Conservation (phyloP, 2,888 invertebrate species). For the Pteria penguin region DNA sequence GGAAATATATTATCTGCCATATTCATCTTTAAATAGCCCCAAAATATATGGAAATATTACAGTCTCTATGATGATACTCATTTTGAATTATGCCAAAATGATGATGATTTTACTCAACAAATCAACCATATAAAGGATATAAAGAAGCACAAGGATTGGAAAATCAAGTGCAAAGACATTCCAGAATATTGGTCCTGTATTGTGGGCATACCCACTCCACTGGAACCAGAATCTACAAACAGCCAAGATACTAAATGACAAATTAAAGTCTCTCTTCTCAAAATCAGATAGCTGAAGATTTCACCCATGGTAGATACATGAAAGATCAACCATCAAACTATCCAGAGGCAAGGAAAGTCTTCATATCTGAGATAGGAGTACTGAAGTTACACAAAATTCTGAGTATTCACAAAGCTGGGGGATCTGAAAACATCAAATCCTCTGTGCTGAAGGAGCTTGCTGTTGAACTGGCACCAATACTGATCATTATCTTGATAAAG, state of each 20-base stretch:
- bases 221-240: not conserved
- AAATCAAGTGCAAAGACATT: not conserved
- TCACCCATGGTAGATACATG: not conserved
- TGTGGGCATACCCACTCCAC: not conserved
- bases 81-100: too few relatives aligned
- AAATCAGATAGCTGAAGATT: not conserved
- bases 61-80: too few relatives aligned
- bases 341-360: not conserved
- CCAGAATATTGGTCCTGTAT: not conserved
- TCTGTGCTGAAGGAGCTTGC: not conserved
- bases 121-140: constrained; percentile 5
- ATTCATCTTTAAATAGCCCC: too few relatives aligned
- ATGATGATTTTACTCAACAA: too few relatives aligned
- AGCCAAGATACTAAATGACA: not conserved
- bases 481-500: too few relatives aligned
- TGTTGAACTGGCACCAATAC: too few relatives aligned
- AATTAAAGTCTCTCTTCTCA: not conserved
- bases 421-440: not conserved
- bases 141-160: not conserved
- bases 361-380: not conserved
- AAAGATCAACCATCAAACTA: not conserved
- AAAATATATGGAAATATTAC: too few relatives aligned
- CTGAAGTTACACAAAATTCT: not conserved
- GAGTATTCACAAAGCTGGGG: not conserved
- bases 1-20: too few relatives aligned